These are phyloP conservation scores for Cheilosia vernalis DNA, from an alignment of 2,888 invertebrate species.

Conservation along the genomic window DNA sequence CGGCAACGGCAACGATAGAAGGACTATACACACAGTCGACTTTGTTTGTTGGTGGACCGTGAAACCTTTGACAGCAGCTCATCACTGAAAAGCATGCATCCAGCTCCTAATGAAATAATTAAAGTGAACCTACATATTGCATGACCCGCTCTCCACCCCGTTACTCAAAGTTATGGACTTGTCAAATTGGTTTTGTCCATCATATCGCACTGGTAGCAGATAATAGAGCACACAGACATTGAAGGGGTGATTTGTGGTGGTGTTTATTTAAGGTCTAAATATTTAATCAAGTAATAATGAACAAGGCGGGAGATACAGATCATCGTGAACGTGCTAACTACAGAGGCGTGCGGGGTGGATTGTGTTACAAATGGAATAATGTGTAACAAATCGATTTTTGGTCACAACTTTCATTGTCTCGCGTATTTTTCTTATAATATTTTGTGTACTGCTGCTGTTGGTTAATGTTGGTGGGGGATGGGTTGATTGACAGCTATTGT, in stretches of 20 bases:
- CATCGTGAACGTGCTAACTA: constrained; percentile 8
- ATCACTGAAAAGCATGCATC: neutral
- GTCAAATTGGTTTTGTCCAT: constrained; percentile 34
- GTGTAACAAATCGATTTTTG: constrained; percentile 49
- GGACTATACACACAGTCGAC: neutral
- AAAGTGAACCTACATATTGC: constrained; percentile 29
- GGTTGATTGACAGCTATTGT: constrained; percentile 1
- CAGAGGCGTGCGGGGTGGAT: neutral
- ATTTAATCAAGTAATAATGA: constrained; percentile 57
- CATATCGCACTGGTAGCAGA: neutral
- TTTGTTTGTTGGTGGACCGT: neutral
- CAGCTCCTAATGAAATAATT: constrained; percentile 33
- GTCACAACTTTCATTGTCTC: constrained; percentile 3
- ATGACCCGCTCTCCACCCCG: neutral
- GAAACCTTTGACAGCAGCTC: neutral
- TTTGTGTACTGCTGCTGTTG: constrained; percentile 9
- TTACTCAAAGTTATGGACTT: neutral
- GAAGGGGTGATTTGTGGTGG: neutral
- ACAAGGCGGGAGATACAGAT: neutral
- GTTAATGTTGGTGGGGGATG: neutral
- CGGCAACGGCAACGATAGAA: neutral
- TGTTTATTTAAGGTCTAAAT: constrained; percentile 50
- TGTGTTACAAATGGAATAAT: constrained; percentile 31
- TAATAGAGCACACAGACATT: constrained; percentile 3
- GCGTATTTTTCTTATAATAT: constrained; percentile 12